Evolutionary conservation across 2,113 vertebrate species (phyloP), one percentile per base, ranked within the genome.

Genomic region (Lucifuga dentata): DNA sequence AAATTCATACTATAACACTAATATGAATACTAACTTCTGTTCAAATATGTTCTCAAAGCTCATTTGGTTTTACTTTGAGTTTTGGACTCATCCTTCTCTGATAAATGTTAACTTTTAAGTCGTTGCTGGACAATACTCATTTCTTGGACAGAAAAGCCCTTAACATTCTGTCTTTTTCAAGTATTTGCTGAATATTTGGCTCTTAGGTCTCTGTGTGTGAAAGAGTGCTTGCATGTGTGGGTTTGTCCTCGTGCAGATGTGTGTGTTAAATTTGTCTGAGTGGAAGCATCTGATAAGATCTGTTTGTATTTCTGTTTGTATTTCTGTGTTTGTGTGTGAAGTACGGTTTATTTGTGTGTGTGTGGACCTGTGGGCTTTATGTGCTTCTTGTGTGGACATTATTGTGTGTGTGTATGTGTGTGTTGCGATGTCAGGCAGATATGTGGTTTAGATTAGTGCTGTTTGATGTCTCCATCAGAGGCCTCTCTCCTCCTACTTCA

Each of bases 391-490:
- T 58, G 8, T n/a, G 17, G 32, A 35, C 36, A 48, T 67, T 72
- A 52, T 41, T 66, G 46, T 16, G 11, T 49, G 69, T 32, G 52
- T 69, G 52, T 48, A 49, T 65, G 56, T 40, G 41, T 40, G 53
- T 40, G 19, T 56, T 16, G 29, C 50, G 68, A 83, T 78, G 76
- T 80, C 69, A 53, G 65, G 63, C 64, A 17, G 44, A 79, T 85
- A 80, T 90, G 86, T 86, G 86, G 78, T 88, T 90, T 82, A 86
- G 79, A 85, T 90, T 89, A 89, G 84, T 67, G 29, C 58, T 90
- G 83, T 90, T 91, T 91, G 90, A 91, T 90, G 88, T 90, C 81
- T 90, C 81, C 85, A 88, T 91, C 86, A 66, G 69, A 77, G 81
- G 79, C 78, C 84, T 87, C 76, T 73, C 70, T 85, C 76, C 75